Evolutionary conservation across 2,797 vertebrate genomes (phyloP), one percentile per base, ranked within the genome.

Genomic region (Momotus momota): DNA sequence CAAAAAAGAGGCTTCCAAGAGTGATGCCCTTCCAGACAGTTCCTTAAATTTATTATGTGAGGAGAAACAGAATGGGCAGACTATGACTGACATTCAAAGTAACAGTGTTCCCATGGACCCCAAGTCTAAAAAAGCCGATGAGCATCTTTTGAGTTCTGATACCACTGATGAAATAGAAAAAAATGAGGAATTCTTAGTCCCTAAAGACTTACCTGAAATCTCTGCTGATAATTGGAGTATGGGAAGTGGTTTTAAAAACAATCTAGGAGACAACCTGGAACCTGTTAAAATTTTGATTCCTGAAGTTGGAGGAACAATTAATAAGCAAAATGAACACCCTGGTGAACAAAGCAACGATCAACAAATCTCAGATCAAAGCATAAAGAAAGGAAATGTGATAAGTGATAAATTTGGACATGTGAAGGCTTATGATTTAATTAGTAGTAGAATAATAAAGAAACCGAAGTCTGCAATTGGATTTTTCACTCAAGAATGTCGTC

Each of bases 391-490:
- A 60, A 99, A 99, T 46, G 79, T 98, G 46, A 98, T 99, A 64
- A 98, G 98, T 33, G 98, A 98, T 94, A 99, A 99, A 96, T 97
- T 95, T 4, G 99, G 98, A 15, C 98, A 97, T 16, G 96, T 99
- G 89, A 99, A 98, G 1, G 98, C 98, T 73, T 99, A 99, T 92
- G 99, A 99, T 96, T 98, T 99, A 97, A 99, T 99, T 97, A 98
- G 98, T 95, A 98, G 95, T 96, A 98, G 90, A 38, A 96, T 98
- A 45, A 96, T 99, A 97, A 99, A 95, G 97, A 98, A 98, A 84
- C 98, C 99, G 3, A 97, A 98, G 98, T 98, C 99, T 61, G 98
- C 99, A 5, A 97, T 98, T 49, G 98, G 97, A n/a, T 95, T 99
- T 92, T 99, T 99, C 90, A 97, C 98, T 97, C 98, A 98, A 92